Percentiles rank a stretch among this genome's conserved stretches.
These are phyloP conservation scores for Pavo muticus DNA, from an alignment of 2,113 vertebrate species.

Conservation along the genomic window DNA sequence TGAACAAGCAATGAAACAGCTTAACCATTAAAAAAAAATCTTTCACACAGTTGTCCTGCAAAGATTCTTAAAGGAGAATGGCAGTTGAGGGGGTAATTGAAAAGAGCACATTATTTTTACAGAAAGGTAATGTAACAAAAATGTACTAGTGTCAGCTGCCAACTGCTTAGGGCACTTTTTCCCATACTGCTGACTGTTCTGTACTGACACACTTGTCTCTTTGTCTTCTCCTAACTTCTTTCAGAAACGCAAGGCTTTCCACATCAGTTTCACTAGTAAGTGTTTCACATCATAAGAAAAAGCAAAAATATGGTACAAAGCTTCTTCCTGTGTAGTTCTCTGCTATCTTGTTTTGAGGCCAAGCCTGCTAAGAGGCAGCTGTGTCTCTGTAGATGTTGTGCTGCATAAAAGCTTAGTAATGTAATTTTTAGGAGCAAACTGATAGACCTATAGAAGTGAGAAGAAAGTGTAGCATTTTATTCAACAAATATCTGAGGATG, in stretches of 20 bases:
- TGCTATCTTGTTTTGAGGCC: not conserved
- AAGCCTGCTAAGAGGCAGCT: not conserved
- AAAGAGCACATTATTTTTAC: not conserved
- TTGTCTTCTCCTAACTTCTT: not conserved
- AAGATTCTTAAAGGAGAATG: not conserved
- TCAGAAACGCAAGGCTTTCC: not conserved
- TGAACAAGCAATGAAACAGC: not conserved
- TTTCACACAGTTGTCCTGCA: not conserved
- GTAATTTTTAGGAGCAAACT: not conserved
- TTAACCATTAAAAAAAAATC: not conserved
- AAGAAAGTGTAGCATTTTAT: not conserved
- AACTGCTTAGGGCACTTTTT: not conserved
- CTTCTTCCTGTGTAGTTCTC: not conserved
- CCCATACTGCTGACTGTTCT: not conserved
- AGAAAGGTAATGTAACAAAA: not conserved
- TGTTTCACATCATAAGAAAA: not conserved
- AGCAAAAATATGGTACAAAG: not conserved
- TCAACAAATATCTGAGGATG: not conserved
- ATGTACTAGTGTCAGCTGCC: not conserved
- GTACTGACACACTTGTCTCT: not conserved
- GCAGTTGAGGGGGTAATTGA: not conserved
- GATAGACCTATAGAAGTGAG: not conserved
- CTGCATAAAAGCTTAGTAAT: not conserved
- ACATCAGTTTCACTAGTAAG: not conserved
- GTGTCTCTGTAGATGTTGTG: accelerated